Base-by-base conservation (phyloP, 2,113 vertebrate species). In the Rhegmatorhina hoffmannsi region DNA sequence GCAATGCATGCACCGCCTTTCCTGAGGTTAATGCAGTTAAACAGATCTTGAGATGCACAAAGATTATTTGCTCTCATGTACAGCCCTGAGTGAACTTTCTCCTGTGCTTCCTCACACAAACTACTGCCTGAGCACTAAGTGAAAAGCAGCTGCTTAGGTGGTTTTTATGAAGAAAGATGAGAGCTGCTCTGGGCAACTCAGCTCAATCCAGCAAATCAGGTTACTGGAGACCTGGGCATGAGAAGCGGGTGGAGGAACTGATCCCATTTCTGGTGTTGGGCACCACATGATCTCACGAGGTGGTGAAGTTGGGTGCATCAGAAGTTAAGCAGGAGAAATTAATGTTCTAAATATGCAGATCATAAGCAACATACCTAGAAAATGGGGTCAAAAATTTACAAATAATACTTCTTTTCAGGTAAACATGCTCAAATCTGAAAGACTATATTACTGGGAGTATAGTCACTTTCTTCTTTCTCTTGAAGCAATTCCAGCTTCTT, bases 101-200 rank as follows among this genome's bases (percentile, higher is more conserved):
- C 9, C 52, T 1, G 0, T 3, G 21, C 47, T 24, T 12, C 33
- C 23, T 24, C 13, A 9, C 43, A 24, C 11, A 40, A 16, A 3
- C 21, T 2, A 10, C 24, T 29, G 43, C 47, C 52, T 21, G 63
- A 59, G 43, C 38, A 3, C 17, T 8, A 33, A 38, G 18, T n/a
- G 19, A 7, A 50, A 31, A 10, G 6, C 13, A 68, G 34, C 29
- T 74, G 36, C 7, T 34, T 4, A 9, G 38, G 25, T 26, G 44
- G 9, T 17, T 31, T 31, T 24, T 13, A 55, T 15, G 36, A 63
- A 62, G 26, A 34, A 59, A 28, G 46, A 17, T 6, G 17, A 59
- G n/a, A 58, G 50, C 31, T 87, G 29, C 55, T 62, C 69, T 56
- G 33, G 17, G 29, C 50, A 74, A 2, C 38, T 26, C 18, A 26